These are phyloP conservation scores for Tipula vernalis DNA, from an alignment of 2,888 invertebrate genomes.

Conservation along the genomic window DNA sequence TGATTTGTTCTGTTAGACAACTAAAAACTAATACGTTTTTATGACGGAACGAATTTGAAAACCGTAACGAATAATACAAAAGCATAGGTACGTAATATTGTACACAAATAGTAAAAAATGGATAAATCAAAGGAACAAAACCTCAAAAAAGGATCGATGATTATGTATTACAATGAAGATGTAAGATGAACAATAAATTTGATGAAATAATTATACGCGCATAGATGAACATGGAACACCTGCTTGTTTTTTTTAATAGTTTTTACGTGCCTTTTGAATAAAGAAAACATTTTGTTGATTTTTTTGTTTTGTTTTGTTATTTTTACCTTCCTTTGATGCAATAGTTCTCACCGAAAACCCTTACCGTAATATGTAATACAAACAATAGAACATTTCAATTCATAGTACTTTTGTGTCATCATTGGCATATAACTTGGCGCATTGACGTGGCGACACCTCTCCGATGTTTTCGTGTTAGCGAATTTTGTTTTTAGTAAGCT, in stretches of 20 bases:
- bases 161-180: background rate
- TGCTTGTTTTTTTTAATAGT: background rate
- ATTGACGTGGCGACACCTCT: background rate
- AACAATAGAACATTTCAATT: background rate
- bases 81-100: background rate
- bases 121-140: background rate
- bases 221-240: background rate
- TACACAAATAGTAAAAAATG: background rate
- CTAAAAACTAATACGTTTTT: background rate
- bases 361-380: background rate
- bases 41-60: background rate
- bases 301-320: background rate
- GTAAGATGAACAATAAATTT: background rate
- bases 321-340: background rate
- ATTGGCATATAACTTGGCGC: background rate
- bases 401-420: background rate
- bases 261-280: background rate
- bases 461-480: background rate
- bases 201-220: background rate
- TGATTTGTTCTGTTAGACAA: background rate
- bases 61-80: background rate
- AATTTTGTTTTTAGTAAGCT: no score
- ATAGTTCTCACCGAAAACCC: background rate
- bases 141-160: background rate
- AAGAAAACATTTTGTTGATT: background rate